A percentile compares a stretch with the other conserved stretches of the same genome.
Evolutionary conservation across 1,140 invertebrate genomes (phyloP).

Genomic region (Condylostylus longicornis): DNA sequence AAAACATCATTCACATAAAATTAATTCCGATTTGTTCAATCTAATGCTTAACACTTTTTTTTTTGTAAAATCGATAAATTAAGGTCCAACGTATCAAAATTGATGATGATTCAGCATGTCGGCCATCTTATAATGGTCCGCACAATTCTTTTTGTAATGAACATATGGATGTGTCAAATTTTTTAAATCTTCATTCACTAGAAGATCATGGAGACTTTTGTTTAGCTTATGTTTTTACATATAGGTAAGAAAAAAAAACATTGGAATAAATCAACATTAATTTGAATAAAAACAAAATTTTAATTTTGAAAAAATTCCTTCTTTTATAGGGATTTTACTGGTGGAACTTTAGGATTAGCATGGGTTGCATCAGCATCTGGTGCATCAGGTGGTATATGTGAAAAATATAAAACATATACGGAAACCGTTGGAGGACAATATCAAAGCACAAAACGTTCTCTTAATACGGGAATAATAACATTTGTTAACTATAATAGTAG

Average conservation of each 20-base stretch:
- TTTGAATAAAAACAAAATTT: neutral
- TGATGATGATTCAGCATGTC: conserved; percentile 74
- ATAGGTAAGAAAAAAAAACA: conserved; percentile 44
- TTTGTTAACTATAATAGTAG: conserved; percentile 97
- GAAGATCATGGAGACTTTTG: conserved; percentile 97
- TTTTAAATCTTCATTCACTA: conserved; percentile 93
- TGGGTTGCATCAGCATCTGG: conserved; percentile 96
- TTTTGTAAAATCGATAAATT: no score
- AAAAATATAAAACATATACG: conserved; percentile 93
- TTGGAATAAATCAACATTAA: neutral
- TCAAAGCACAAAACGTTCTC: conserved; percentile 79
- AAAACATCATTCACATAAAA: no score
- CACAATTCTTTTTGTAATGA: conserved; percentile 89
- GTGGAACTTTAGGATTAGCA: conserved; percentile 85
- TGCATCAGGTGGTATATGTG: conserved; percentile 95
- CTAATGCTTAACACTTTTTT: neutral
- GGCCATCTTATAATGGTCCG: conserved; percentile 44
- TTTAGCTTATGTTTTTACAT: conserved; percentile 96
- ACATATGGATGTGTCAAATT: conserved; percentile 98
- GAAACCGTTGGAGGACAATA: conserved; percentile 87
- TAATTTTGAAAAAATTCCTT: conserved; percentile 1
- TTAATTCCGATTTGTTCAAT: conserved; percentile 80
- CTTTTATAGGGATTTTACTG: conserved; percentile 70
- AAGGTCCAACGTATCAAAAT: conserved; percentile 45
- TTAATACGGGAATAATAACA: conserved; percentile 98